Evolutionary conservation across 2,797 vertebrate genomes (phyloP), one percentile per base, ranked within the genome.

Genomic region (Hoplostethus mediterraneus): DNA sequence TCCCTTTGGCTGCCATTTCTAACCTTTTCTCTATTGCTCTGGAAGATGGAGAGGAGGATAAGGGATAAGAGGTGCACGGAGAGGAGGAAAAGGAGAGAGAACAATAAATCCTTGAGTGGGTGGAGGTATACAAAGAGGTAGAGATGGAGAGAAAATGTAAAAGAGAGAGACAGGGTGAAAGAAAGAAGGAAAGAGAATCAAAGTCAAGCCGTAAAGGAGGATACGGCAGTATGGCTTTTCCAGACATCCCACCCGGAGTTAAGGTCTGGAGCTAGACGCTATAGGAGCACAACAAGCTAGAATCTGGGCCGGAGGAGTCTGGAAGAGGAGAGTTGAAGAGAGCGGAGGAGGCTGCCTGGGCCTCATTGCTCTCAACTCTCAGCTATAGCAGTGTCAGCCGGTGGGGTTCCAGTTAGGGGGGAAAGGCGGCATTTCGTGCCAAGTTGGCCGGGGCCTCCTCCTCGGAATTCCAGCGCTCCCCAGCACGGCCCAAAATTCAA

Each of bases 401-500:
- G 80, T 89, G 90, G 89, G 91, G 89, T 92, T 93, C 91, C 91
- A 90, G 90, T 91, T 86, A 88, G 89, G 87, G 89, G 89, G 87
- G 10, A 90, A 90, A 87, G 87, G 89, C 89, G 80, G 85, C 86
- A 88, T 76, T 91, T 69, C 75, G 88, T 92, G 92, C 93, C 92
- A 91, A 93, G 89, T 93, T 93, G 91, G 92, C 91, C 58, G 77
- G 81, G 89, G 87, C 89, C 89, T 90, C 90, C 92, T 93, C 85
- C 89, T 92, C 75, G 73, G 93, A 95, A 95, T 94, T 94, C 93
- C 94, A 93, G 86, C 87, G 78, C 88, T 93, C 91, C 88, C 86
- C 88, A 90, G 89, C 88, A 85, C 87, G 54, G 90, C 88, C 90
- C 92, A 93, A 60, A 91, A 87, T 88, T 90, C 87, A 83, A 92